Percentiles rank a stretch among this genome's conserved stretches.
Evolutionary conservation across 2,113 vertebrate genomes (phyloP).

Genomic region (Hippocampus guttulatus): DNA sequence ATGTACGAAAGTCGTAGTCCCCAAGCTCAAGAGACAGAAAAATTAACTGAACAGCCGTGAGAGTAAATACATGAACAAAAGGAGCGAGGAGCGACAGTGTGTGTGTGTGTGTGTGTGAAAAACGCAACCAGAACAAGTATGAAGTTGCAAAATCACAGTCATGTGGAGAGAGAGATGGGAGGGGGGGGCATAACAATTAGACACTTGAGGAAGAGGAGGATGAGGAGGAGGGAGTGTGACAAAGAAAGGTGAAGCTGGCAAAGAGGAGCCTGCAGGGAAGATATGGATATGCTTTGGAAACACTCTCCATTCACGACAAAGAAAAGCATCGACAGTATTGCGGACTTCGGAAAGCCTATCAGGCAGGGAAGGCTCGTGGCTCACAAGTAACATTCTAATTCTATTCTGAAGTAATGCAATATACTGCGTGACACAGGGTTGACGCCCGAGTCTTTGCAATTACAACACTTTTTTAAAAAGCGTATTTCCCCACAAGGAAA

Average conservation of each 20-base stretch:
- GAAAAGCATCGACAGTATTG: background rate
- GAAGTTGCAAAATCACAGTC: slow-evolving; percentile 15
- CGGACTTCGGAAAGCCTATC: background rate
- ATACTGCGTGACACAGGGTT: background rate
- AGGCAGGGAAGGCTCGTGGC: background rate
- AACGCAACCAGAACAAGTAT: slow-evolving; percentile 7
- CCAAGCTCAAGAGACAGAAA: slow-evolving; percentile 8
- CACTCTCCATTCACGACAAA: background rate
- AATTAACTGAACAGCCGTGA: slow-evolving; percentile 15
- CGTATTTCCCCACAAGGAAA: too few relatives aligned
- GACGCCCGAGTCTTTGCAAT: too few relatives aligned
- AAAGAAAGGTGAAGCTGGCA: slow-evolving; percentile 9
- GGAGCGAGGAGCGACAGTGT: slow-evolving; percentile 35
- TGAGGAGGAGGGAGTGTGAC: slow-evolving; percentile 3
- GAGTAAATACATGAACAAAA: slow-evolving; percentile 29
- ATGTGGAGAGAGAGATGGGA: background rate
- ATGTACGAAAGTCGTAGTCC: slow-evolving; percentile 3
- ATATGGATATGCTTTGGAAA: slow-evolving; percentile 8
- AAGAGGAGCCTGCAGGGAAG: slow-evolving; percentile 1
- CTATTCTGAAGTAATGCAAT: background rate
- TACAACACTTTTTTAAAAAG: too few relatives aligned
- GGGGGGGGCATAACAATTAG: background rate
- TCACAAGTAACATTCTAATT: background rate
- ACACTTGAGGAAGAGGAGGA: background rate
- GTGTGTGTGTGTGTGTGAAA: slow-evolving; percentile 11